These are phyloP conservation scores for Meiosimyza decipiens DNA, from an alignment of 2,888 invertebrate genomes.

Conservation along the genomic window DNA sequence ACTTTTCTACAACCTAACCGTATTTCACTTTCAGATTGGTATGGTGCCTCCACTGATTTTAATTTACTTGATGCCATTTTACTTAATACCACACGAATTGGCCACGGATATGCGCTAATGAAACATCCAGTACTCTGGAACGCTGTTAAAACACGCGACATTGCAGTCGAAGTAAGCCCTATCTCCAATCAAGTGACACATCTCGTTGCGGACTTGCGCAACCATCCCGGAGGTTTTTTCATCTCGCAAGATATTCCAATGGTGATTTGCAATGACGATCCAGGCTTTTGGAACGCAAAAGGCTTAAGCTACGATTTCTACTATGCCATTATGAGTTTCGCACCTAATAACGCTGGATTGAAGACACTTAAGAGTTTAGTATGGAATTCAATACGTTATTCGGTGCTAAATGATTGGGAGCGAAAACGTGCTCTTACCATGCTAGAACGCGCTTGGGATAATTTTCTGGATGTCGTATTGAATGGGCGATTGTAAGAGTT, in stretches of 20 bases:
- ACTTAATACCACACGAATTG: slow-evolving; percentile 64
- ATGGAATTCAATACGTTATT: slow-evolving; percentile 71
- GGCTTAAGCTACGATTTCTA: slow-evolving; percentile 76
- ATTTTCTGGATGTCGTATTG: slow-evolving; percentile 56
- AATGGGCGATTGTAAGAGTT: slow-evolving; percentile 41
- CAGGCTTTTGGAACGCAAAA: slow-evolving; percentile 73
- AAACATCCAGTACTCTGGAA: slow-evolving; percentile 65
- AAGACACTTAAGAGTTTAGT: slow-evolving; percentile 73
- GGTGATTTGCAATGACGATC: slow-evolving; percentile 75
- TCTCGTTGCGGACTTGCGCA: slow-evolving; percentile 72
- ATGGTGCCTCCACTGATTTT: slow-evolving; percentile 69
- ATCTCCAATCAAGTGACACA: slow-evolving; percentile 68
- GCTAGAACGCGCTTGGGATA: slow-evolving; percentile 56
- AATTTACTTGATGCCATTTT: slow-evolving; percentile 70
- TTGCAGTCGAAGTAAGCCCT: slow-evolving; percentile 64
- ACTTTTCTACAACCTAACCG: no score
- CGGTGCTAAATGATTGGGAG: slow-evolving; percentile 53
- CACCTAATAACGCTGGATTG: slow-evolving; percentile 71
- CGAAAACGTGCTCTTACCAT: slow-evolving; percentile 48
- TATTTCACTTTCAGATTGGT: slow-evolving; percentile 66
- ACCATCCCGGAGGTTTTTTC: slow-evolving; percentile 72
- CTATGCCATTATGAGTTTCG: slow-evolving; percentile 75
- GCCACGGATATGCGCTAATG: slow-evolving; percentile 63
- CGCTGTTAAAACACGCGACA: slow-evolving; percentile 58
- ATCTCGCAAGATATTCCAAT: slow-evolving; percentile 72